Evolutionary conservation across 2,113 vertebrate species (phyloP).

Genomic region (Ptyas mucosa): DNA sequence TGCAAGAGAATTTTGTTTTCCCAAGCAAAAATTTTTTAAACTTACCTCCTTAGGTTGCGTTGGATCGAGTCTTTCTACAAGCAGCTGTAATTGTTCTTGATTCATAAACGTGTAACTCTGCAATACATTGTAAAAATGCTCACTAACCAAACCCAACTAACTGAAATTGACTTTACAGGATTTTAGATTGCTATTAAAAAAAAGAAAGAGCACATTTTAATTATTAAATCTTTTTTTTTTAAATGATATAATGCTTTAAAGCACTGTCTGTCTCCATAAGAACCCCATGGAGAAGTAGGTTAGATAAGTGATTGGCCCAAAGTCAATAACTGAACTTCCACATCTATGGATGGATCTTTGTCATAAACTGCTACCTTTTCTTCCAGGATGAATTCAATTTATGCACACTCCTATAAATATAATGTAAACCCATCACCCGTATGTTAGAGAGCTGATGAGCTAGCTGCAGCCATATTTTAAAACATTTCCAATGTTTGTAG

Average conservation of each 20-base stretch:
- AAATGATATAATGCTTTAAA: neutral
- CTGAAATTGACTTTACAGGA: neutral
- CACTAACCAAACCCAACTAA: slow-evolving; percentile 26
- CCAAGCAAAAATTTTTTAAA: slow-evolving; percentile 32
- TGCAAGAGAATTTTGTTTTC: neutral
- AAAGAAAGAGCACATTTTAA: slow-evolving; percentile 27
- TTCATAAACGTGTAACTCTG: slow-evolving; percentile 92
- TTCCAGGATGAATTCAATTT: neutral
- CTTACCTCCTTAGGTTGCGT: slow-evolving; percentile 86
- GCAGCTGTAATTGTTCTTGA: slow-evolving; percentile 89
- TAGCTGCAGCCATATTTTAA: neutral
- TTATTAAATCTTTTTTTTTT: neutral
- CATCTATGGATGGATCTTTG: neutral
- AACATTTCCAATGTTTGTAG: neutral
- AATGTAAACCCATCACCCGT: neutral
- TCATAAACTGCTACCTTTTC: neutral
- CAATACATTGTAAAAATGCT: slow-evolving; percentile 50
- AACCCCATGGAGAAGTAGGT: neutral
- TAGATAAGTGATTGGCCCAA: neutral
- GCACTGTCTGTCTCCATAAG: neutral
- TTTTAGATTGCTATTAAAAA: slow-evolving; percentile 17
- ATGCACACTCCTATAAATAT: neutral
- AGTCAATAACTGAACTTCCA: neutral
- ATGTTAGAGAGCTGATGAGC: neutral
- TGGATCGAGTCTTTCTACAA: slow-evolving; percentile 84